Percentiles rank a stretch among this genome's conserved stretches.
Conservation (phyloP, 2,888 invertebrate genomes). For the Rhagium mordax region DNA sequence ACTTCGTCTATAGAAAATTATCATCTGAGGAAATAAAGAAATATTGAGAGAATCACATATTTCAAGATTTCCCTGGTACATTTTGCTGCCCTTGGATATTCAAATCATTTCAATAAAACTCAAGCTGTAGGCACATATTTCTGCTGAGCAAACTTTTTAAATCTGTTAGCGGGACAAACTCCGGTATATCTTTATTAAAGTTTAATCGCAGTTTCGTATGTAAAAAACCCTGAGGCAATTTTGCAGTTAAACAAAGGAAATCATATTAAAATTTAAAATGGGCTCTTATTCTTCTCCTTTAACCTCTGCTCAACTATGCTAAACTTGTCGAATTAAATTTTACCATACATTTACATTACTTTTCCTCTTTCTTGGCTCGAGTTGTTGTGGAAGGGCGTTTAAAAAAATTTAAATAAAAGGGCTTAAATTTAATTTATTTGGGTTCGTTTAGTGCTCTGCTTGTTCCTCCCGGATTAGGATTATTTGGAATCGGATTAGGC, state of each 20-base stretch:
- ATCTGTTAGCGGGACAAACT: neutral
- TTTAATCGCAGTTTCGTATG: slow-evolving; percentile 19
- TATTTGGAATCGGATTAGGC: neutral
- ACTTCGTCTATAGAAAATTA: too few relatives aligned
- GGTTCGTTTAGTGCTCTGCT: neutral
- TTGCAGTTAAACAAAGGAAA: slow-evolving; percentile 18
- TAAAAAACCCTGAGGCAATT: slow-evolving; percentile 20
- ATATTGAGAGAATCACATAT: too few relatives aligned
- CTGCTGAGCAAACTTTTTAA: neutral
- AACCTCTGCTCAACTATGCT: slow-evolving; percentile 13
- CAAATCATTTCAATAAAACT: neutral
- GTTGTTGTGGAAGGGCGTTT: neutral
- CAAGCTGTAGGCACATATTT: neutral
- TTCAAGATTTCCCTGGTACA: too few relatives aligned
- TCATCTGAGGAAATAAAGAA: too few relatives aligned
- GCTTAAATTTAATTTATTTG: neutral
- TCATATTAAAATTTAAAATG: slow-evolving; percentile 31
- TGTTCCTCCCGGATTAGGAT: neutral
- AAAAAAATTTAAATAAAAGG: slow-evolving; percentile 2
- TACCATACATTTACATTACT: slow-evolving; percentile 11
- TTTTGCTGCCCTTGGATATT: neutral
- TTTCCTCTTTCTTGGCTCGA: neutral
- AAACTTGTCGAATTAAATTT: slow-evolving; percentile 24
- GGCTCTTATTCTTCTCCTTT: slow-evolving; percentile 20
- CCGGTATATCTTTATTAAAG: slow-evolving; percentile 8